Evolutionary conservation across 2,888 invertebrate genomes (phyloP).

Genomic region (Antheraea assamensis): DNA sequence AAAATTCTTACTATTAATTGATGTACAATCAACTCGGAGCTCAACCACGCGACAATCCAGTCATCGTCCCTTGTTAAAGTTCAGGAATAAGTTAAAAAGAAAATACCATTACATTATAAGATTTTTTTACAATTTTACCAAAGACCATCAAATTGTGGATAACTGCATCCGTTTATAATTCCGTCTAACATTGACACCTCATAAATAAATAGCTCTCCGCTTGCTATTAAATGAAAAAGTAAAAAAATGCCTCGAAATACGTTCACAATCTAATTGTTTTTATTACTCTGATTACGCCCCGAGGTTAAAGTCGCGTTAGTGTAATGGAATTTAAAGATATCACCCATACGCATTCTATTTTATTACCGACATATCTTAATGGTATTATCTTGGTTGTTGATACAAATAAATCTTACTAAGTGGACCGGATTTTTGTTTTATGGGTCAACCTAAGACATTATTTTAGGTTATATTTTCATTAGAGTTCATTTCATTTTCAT

Average conservation of each 20-base stretch:
- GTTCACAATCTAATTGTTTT: conserved; percentile 11
- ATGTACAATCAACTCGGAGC: too few relatives aligned
- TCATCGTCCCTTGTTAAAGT: background rate
- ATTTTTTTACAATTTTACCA: background rate
- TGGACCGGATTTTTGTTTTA: background rate
- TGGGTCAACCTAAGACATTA: background rate
- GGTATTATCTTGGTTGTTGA: conserved; percentile 11
- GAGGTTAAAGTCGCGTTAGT: conserved; percentile 8
- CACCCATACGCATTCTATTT: background rate
- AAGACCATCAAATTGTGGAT: background rate
- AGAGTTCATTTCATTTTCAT: background rate
- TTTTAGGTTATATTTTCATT: background rate
- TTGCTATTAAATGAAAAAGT: background rate
- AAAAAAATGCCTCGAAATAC: background rate
- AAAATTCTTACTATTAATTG: too few relatives aligned
- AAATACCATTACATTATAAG: background rate
- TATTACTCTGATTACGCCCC: conserved; percentile 11
- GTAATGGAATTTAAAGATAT: conserved; percentile 12
- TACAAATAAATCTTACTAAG: conserved; percentile 3
- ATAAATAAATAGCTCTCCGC: background rate
- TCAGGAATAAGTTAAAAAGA: background rate
- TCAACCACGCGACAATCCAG: too few relatives aligned
- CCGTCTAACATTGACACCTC: background rate
- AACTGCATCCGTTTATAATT: background rate
- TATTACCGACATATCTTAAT: conserved; percentile 11